Evolutionary conservation across 2,888 invertebrate species (phyloP), one percentile per base, ranked within the genome.

Genomic region (Drosophila quasianomalipes): DNA sequence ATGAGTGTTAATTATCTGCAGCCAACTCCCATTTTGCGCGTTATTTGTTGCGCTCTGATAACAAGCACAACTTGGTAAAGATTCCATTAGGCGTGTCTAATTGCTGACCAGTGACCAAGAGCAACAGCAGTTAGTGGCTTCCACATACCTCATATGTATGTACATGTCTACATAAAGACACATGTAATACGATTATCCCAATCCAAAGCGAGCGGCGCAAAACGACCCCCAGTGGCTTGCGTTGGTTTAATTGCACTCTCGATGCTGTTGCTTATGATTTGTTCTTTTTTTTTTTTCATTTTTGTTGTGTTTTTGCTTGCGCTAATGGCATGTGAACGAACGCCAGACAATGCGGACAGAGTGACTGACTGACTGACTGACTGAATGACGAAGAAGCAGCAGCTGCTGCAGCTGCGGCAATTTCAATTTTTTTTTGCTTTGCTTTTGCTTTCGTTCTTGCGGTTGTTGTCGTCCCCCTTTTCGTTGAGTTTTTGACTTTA

Each of bases 181-280:
- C 59, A 35, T 28, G 47, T 49, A 35, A 37, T 62, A 60, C 39
- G 64, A 47, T 62, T 35, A 62, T 28, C 26, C 47, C 28, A 61
- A 49, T 44, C 16, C 26, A 53, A 70, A 71, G 10, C 47, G 52
- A 41, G 6, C 54, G 61, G 61, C 58, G 55, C 82, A 74, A 81
- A 83, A 62, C 84, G 73, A 84, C 70, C 79, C 83, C 73, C 55
- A 30, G 59, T 65, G 89, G 58, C 79, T 64, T 73, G 73, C 71
- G 81, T 81, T 71, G 85, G 89, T 68, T 85, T 84, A 89, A 86
- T 89, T 86, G 74, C 75, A 67, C 68, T 67, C 72, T 76, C 62
- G 70, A 53, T 72, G 71, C 47, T 66, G 22, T 60, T 61, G 55
- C 31, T 67, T 37, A 37, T 35, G 54, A 62, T 70, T 63, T 54